These are phyloP conservation scores for Lomographa bimaculata DNA, from an alignment of 2,888 invertebrate genomes.

Conservation along the genomic window DNA sequence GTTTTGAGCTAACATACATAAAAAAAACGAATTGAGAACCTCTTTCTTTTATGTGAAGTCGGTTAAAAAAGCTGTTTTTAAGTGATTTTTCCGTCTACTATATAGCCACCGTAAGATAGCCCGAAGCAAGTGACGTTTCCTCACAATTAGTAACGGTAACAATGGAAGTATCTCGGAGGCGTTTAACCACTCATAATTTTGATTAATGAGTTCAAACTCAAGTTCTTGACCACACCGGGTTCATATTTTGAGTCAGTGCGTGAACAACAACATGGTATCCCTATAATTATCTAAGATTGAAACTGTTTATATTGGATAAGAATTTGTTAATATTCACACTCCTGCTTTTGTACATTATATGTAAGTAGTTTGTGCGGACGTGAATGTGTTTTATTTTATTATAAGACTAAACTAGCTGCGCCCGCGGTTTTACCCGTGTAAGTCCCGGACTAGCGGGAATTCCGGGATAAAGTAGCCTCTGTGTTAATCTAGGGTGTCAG, in stretches of 20 bases:
- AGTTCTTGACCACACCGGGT: conserved; percentile 1
- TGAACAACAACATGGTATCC: conserved; percentile 10
- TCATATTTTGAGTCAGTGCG: conserved; percentile 16
- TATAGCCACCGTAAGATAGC: conserved; percentile 10
- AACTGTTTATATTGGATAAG: conserved; percentile 7
- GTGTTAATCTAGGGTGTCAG: too few species aligned
- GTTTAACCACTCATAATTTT: conserved; percentile 58
- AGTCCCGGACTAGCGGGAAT: too few species aligned
- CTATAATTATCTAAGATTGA: conserved; percentile 21
- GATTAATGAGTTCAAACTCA: conserved; percentile 52
- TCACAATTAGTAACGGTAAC: conserved; percentile 41
- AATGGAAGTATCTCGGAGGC: conserved; percentile 41
- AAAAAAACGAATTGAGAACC: too few species aligned
- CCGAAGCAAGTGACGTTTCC: conserved; percentile 11
- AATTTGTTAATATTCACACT: conserved; percentile 26
- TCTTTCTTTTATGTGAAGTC: too few species aligned
- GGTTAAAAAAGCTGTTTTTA: too few species aligned
- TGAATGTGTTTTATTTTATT: too few species aligned
- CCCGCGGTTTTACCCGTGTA: too few species aligned
- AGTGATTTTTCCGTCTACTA: too few species aligned
- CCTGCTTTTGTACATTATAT: conserved; percentile 5
- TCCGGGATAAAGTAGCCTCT: too few species aligned
- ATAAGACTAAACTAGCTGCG: too few species aligned
- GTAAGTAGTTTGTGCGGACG: too few species aligned
- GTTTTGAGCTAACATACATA: too few species aligned